Percentiles rank a stretch among this genome's conserved stretches.
Evolutionary conservation across 2,113 vertebrate genomes (phyloP).

Genomic region (Malurus cyaneus): DNA sequence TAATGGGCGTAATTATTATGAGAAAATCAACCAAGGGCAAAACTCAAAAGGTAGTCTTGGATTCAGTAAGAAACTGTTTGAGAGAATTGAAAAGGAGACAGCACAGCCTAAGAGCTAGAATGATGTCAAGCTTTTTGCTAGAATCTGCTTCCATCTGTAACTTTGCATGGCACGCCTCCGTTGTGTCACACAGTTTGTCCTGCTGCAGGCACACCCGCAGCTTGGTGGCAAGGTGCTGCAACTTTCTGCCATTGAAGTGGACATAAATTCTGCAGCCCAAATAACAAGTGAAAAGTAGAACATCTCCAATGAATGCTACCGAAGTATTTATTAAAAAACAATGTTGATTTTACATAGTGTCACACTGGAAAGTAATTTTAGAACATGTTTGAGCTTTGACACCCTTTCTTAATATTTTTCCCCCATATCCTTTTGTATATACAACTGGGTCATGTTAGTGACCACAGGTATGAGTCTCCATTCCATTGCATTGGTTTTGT

Average conservation of each 20-base stretch:
- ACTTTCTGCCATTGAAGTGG: background rate
- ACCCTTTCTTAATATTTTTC: background rate
- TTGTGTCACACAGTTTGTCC: background rate
- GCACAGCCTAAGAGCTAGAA: background rate
- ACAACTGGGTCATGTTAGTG: constrained; percentile 15
- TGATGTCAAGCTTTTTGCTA: background rate
- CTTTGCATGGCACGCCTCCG: background rate
- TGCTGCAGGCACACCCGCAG: background rate
- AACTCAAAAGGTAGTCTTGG: constrained; percentile 24
- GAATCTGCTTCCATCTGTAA: background rate
- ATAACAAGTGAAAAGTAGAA: background rate
- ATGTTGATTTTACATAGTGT: background rate
- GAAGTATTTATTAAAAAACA: background rate
- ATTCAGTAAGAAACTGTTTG: constrained; percentile 17
- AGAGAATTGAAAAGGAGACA: constrained; percentile 37
- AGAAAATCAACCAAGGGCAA: constrained; percentile 15
- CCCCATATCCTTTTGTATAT: background rate
- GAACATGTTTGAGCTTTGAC: constrained; percentile 2
- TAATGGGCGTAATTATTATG: background rate
- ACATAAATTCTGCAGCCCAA: background rate
- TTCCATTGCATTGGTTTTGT: constrained; percentile 28
- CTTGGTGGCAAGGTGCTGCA: background rate
- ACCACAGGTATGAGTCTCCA: constrained; percentile 57
- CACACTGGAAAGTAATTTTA: background rate
- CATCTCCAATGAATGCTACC: background rate